phyloP scores from a whole-genome alignment of 2,113 vertebrate species.

The Columba livia region DNA sequence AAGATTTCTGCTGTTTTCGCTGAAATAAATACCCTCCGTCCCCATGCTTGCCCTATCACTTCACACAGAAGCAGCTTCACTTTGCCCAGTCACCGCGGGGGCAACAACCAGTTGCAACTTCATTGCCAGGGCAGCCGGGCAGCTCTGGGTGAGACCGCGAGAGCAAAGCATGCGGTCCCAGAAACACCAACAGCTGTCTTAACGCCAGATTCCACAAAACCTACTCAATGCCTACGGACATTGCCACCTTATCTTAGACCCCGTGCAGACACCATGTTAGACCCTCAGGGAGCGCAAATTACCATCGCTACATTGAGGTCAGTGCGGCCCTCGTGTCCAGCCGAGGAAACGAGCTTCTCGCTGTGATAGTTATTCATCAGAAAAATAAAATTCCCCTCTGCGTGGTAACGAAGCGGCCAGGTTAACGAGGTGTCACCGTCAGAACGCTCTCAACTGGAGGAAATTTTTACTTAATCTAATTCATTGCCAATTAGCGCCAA shows the following conservation, averaged over 20 bases:
- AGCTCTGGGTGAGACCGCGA: neutral
- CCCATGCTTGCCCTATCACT: neutral
- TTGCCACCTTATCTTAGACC: neutral
- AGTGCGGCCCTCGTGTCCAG: fast-evolving
- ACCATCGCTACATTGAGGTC: fast-evolving
- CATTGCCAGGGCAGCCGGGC: neutral
- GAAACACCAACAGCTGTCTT: neutral
- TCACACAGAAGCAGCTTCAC: neutral
- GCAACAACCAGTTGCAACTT: neutral
- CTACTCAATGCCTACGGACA: neutral
- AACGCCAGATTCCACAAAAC: neutral
- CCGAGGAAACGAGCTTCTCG: neutral
- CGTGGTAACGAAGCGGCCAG: fast-evolving
- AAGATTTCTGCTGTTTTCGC: neutral
- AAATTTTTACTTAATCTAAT: neutral
- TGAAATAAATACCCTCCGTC: neutral
- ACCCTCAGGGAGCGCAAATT: neutral
- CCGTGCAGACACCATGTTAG: neutral
- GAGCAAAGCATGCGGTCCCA: neutral
- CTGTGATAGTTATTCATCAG: fast-evolving
- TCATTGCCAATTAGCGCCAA: neutral
- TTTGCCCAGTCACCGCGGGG: neutral
- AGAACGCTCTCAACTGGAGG: neutral
- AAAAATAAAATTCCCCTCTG: neutral
- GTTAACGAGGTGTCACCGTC: neutral